Percentiles rank a stretch among this genome's conserved stretches.
These are phyloP conservation scores for Ernsta delagoae DNA, from an alignment of 2,888 invertebrate genomes.

Conservation along the genomic window DNA sequence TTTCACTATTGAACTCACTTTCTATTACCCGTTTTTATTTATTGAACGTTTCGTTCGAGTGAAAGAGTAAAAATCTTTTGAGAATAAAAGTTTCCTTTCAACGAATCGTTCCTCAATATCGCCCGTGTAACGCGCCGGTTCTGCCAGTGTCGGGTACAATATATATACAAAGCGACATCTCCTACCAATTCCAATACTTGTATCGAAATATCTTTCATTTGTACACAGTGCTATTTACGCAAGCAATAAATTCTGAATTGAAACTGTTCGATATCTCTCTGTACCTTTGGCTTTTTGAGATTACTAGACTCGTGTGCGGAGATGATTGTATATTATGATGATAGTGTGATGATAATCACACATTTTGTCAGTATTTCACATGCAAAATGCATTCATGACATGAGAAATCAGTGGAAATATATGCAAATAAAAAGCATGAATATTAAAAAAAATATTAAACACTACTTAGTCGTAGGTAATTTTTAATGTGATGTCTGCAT, in stretches of 20 bases:
- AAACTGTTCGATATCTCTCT: neutral
- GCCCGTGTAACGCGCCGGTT: slow-evolving; percentile 42
- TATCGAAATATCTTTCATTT: slow-evolving; percentile 37
- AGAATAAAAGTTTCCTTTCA: slow-evolving; percentile 47
- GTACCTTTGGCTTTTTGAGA: neutral
- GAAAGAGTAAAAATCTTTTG: slow-evolving; percentile 30
- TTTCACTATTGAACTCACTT: slow-evolving; percentile 13
- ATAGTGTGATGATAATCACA: too few species aligned
- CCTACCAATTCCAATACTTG: slow-evolving; percentile 18
- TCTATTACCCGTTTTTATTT: slow-evolving; percentile 37
- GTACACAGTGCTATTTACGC: slow-evolving; percentile 10
- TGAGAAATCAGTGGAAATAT: too few species aligned
- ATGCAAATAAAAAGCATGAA: too few species aligned
- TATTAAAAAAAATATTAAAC: too few species aligned
- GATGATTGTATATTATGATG: too few species aligned
- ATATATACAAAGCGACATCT: slow-evolving; percentile 11
- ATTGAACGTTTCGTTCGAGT: slow-evolving; percentile 40
- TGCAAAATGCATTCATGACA: too few species aligned
- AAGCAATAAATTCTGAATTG: slow-evolving; percentile 15
- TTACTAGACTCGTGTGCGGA: neutral
- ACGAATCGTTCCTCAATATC: slow-evolving; percentile 48
- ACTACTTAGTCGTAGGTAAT: too few species aligned
- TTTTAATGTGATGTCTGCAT: too few species aligned
- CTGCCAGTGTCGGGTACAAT: slow-evolving; percentile 25
- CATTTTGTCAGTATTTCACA: too few species aligned